phyloP scores from a whole-genome alignment of 2,797 vertebrate species.

The Cirrhinus mrigala region DNA sequence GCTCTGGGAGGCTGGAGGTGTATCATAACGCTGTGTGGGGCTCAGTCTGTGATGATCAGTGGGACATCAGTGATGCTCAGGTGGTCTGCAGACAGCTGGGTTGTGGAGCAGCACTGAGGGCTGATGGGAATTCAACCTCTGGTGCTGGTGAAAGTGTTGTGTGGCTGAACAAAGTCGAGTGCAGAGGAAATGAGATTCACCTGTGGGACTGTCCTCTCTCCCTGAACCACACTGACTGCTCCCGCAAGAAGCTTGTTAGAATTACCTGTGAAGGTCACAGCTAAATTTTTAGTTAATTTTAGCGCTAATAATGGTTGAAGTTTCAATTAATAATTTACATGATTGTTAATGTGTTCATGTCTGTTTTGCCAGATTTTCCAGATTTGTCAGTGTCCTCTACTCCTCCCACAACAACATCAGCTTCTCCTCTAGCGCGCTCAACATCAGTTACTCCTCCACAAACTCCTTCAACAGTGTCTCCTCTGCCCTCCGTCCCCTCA shows the following conservation, averaged over 20 bases:
- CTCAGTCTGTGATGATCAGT: constrained; percentile 46
- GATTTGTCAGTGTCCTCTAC: background rate
- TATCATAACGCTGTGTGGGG: constrained; percentile 53
- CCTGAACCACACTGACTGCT: constrained; percentile 50
- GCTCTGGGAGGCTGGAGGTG: constrained; percentile 57
- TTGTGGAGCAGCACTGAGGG: constrained; percentile 45
- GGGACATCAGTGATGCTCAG: constrained; percentile 49
- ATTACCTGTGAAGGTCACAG: constrained; percentile 47
- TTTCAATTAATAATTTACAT: background rate
- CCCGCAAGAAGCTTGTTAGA: constrained; percentile 44
- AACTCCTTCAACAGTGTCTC: too few species aligned
- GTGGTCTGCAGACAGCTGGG: constrained; percentile 53
- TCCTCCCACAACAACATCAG: too few species aligned
- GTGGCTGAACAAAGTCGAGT: constrained; percentile 55
- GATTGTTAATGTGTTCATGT: background rate
- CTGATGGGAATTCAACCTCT: constrained; percentile 27
- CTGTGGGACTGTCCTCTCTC: constrained; percentile 55
- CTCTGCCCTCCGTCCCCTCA: too few species aligned
- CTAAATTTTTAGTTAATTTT: background rate
- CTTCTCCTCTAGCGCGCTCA: too few species aligned
- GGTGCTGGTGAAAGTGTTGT: constrained; percentile 43
- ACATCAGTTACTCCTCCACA: too few species aligned
- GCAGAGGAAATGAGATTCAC: constrained; percentile 37
- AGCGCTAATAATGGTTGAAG: too few species aligned
- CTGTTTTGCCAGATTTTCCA: background rate